phyloP scores from a whole-genome alignment of 2,888 invertebrate species.

The Cheilosia scutellata region DNA sequence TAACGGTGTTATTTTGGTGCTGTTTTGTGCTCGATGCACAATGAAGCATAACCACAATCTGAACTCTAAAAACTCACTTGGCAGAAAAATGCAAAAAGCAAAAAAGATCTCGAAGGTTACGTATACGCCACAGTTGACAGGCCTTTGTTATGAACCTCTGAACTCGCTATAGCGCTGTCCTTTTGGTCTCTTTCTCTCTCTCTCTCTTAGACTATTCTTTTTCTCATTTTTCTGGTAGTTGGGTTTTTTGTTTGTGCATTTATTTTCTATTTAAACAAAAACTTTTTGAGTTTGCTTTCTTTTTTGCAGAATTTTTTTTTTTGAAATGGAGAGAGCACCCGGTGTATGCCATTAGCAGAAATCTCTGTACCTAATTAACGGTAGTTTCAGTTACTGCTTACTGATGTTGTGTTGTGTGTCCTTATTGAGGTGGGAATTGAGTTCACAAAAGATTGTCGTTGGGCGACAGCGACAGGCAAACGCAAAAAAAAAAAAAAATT shows the following conservation, averaged over 20 bases:
- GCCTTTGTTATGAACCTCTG: slow-evolving; percentile 67
- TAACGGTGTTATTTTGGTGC: slow-evolving; percentile 67
- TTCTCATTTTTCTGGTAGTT: slow-evolving; percentile 25
- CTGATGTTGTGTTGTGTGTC: slow-evolving; percentile 50
- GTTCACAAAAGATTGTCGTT: slow-evolving; percentile 39
- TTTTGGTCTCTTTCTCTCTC: background rate
- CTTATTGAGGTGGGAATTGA: slow-evolving; percentile 59
- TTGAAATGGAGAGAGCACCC: slow-evolving; percentile 44
- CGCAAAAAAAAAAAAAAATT: slow-evolving; percentile 21
- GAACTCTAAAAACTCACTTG: slow-evolving; percentile 64
- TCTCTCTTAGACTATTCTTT: background rate
- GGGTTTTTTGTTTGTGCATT: slow-evolving; percentile 62
- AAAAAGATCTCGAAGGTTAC: slow-evolving; percentile 67
- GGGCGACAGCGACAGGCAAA: slow-evolving; percentile 5
- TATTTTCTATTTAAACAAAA: slow-evolving; percentile 75
- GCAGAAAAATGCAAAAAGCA: slow-evolving; percentile 8
- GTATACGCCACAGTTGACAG: slow-evolving; percentile 74
- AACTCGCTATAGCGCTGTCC: slow-evolving; percentile 11
- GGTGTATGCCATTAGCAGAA: slow-evolving; percentile 75
- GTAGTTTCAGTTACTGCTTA: slow-evolving; percentile 73
- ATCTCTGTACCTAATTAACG: slow-evolving; percentile 75
- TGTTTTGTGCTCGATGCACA: slow-evolving; percentile 73
- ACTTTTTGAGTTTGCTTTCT: slow-evolving; percentile 63
- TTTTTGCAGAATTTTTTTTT: slow-evolving; percentile 8
- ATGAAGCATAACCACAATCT: slow-evolving; percentile 74